Conservation (phyloP, 2,888 invertebrate genomes). For the Germaria angustata region DNA sequence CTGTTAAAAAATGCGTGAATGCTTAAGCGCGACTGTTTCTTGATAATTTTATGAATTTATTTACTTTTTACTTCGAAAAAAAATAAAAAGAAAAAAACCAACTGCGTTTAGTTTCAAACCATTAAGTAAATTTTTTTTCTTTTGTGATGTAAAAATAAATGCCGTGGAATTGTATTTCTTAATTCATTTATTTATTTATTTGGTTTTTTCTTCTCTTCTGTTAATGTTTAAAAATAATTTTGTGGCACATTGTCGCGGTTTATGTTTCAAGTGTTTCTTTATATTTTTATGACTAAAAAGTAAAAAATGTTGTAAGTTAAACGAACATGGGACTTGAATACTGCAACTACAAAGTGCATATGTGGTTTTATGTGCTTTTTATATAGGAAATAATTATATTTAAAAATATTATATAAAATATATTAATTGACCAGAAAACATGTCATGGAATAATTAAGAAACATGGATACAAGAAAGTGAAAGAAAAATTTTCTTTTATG, state of each 20-base stretch:
- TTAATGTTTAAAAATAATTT: conserved; percentile 50
- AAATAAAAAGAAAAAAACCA: not conserved
- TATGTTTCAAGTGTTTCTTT: conserved; percentile 56
- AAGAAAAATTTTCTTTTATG: not conserved
- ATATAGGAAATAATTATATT: conserved; percentile 50
- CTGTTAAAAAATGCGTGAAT: conserved; percentile 14
- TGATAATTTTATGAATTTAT: not conserved
- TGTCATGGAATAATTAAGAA: conserved; percentile 15
- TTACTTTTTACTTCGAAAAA: not conserved
- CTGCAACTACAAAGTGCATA: conserved; percentile 1
- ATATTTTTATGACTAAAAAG: conserved; percentile 30
- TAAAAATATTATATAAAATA: conserved; percentile 6
- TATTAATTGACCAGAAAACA: conserved; percentile 29
- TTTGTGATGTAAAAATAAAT: conserved; percentile 11
- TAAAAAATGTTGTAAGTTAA: not conserved
- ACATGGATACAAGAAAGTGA: no score
- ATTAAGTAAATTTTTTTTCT: conserved; percentile 16
- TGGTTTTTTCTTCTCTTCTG: conserved; percentile 14
- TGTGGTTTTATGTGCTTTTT: conserved; percentile 9
- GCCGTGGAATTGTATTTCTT: conserved; percentile 22
- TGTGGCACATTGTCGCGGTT: conserved; percentile 60
- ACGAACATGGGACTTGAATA: not conserved
- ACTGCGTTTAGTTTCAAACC: not conserved
- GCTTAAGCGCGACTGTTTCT: not conserved
- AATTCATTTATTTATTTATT: conserved; percentile 21